Conservation (phyloP, 2,888 invertebrate species). For the Eupithecia subfuscata region DNA sequence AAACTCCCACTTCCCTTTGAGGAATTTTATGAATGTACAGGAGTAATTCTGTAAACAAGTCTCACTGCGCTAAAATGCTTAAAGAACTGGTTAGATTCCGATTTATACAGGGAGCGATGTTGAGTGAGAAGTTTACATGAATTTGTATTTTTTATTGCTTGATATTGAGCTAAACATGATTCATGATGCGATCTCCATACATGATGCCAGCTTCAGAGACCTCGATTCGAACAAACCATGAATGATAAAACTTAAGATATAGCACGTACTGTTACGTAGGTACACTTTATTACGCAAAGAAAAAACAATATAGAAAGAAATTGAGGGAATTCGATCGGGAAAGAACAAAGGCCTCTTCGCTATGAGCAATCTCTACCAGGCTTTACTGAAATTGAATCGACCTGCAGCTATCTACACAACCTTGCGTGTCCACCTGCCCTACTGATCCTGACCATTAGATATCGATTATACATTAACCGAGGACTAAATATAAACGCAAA, state of each 20-base stretch:
- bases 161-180: not conserved
- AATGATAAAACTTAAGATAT: not conserved
- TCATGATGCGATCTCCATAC: not conserved
- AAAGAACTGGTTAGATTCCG: not conserved
- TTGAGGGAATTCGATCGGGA: not conserved
- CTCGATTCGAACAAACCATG: not conserved
- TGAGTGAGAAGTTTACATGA: not conserved
- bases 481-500: constrained; percentile 41
- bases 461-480: constrained; percentile 32
- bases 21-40: constrained; percentile 13
- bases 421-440: constrained; percentile 11
- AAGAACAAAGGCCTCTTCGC: not conserved
- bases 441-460: constrained; percentile 34
- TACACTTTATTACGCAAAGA: not conserved
- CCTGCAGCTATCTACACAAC: constrained; percentile 4
- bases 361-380: not conserved
- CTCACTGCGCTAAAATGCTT: not conserved
- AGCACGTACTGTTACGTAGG: no score
- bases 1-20: constrained; percentile 12
- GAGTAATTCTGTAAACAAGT: not conserved
- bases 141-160: not conserved
- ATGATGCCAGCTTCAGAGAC: not conserved
- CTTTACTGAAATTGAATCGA: not conserved
- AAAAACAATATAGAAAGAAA: not conserved
- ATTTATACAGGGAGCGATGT: not conserved